These are phyloP conservation scores for Benthosema pterotum DNA, from an alignment of 2,797 vertebrate species.

Conservation along the genomic window DNA sequence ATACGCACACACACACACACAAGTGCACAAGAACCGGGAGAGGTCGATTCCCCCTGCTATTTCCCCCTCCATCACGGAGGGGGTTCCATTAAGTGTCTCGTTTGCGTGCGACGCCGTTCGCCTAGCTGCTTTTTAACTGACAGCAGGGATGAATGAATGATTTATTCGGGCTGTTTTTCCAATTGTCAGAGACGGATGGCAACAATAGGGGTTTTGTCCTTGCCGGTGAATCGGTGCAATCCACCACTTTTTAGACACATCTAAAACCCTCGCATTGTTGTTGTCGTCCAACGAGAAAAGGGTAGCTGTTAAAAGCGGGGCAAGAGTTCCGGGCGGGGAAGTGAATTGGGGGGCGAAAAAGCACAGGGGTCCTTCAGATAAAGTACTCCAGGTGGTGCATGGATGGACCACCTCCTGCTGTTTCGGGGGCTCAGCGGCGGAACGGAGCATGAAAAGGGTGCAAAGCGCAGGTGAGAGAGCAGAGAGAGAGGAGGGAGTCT, in stretches of 20 bases:
- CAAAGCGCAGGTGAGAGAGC: constrained; percentile 53
- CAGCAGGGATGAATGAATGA: constrained; percentile 70
- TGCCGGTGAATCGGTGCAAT: constrained; percentile 70
- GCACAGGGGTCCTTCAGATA: not conserved
- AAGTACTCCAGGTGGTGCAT: constrained; percentile 31
- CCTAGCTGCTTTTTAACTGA: constrained; percentile 62
- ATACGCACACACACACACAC: constrained; percentile 22
- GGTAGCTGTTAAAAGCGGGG: not conserved
- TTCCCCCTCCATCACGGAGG: constrained; percentile 49
- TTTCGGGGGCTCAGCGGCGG: constrained; percentile 20
- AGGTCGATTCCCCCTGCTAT: constrained; percentile 56
- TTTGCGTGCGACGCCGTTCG: constrained; percentile 49
- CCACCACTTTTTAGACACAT: constrained; percentile 69
- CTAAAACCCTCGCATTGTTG: constrained; percentile 41
- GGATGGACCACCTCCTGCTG: constrained; percentile 10
- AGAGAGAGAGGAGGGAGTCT: constrained; percentile 31
- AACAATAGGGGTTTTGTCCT: constrained; percentile 70
- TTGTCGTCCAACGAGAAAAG: constrained; percentile 22
- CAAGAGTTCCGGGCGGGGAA: not conserved
- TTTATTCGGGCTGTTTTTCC: constrained; percentile 65
- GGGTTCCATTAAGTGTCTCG: constrained; percentile 64
- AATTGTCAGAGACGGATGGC: constrained; percentile 77
- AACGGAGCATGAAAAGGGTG: not conserved
- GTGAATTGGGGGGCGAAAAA: not conserved
- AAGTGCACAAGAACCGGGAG: constrained; percentile 7